These are phyloP conservation scores for Orchestes rusci DNA, from an alignment of 2,888 invertebrate genomes.

Conservation along the genomic window DNA sequence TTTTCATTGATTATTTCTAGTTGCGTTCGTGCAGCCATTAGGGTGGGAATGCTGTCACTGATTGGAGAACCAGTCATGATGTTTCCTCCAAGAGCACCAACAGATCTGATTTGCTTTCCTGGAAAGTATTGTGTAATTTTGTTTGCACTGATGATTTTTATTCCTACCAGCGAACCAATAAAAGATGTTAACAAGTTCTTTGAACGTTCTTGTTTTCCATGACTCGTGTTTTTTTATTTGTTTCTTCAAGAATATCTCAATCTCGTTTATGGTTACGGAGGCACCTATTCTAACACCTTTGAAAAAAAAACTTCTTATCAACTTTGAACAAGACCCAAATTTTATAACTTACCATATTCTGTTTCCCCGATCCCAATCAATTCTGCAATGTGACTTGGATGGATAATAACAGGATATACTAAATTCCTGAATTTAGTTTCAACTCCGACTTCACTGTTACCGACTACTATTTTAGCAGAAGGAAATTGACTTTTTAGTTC, in stretches of 20 bases:
- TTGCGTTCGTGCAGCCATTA: conserved; percentile 67
- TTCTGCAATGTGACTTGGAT: conserved; percentile 62
- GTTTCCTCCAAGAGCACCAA: conserved; percentile 78
- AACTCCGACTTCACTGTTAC: conserved; percentile 74
- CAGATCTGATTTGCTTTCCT: conserved; percentile 86
- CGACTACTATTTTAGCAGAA: conserved; percentile 72
- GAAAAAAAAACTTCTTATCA: background rate
- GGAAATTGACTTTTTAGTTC: conserved; percentile 59
- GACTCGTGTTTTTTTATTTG: conserved; percentile 49
- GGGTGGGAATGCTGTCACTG: conserved; percentile 88
- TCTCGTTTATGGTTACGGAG: conserved; percentile 64
- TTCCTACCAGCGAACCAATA: conserved; percentile 76
- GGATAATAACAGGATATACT: conserved; percentile 70
- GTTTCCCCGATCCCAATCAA: conserved; percentile 52
- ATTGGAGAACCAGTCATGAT: conserved; percentile 81
- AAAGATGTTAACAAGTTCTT: conserved; percentile 72
- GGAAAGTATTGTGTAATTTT: too few species aligned
- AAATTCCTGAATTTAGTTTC: conserved; percentile 85
- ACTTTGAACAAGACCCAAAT: background rate
- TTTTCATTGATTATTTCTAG: conserved; percentile 55
- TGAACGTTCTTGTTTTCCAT: conserved; percentile 54
- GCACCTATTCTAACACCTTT: conserved; percentile 51
- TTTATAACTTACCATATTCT: conserved; percentile 1
- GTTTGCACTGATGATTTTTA: too few species aligned
- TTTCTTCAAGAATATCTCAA: conserved; percentile 59